These are phyloP conservation scores for Lymantria dispar DNA, from an alignment of 2,888 invertebrate genomes.

Conservation along the genomic window DNA sequence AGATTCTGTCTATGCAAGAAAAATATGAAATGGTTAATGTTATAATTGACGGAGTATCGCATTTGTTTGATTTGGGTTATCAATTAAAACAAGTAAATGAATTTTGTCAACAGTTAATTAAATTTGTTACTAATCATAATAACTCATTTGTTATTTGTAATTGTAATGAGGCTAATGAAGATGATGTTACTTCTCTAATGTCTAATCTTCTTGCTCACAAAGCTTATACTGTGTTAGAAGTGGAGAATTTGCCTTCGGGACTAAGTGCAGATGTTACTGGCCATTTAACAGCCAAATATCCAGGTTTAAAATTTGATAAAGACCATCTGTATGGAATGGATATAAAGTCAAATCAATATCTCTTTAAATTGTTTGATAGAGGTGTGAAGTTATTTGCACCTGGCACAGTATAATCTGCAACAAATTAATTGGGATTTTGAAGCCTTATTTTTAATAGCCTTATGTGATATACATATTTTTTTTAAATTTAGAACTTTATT, in stretches of 20 bases:
- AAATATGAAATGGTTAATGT: conserved; percentile 74
- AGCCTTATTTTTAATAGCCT: too few relatives aligned
- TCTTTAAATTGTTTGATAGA: conserved; percentile 88
- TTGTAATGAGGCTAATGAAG: conserved; percentile 81
- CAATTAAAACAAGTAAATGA: conserved; percentile 73
- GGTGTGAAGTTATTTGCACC: conserved; percentile 89
- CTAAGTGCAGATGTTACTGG: conserved; percentile 89
- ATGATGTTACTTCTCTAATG: conserved; percentile 81
- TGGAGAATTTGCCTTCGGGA: conserved; percentile 87
- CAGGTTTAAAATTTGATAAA: conserved; percentile 55
- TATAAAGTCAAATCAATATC: conserved; percentile 63
- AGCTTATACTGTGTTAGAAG: conserved; percentile 84
- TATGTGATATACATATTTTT: too few relatives aligned
- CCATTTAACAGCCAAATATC: conserved; percentile 80
- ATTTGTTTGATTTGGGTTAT: conserved; percentile 85
- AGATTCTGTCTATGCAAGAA: conserved; percentile 54
- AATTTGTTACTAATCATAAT: conserved; percentile 50
- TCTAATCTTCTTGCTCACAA: conserved; percentile 84
- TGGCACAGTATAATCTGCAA: conserved; percentile 69
- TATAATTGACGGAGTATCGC: conserved; percentile 88
- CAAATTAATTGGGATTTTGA: too few relatives aligned
- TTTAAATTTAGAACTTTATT: too few relatives aligned
- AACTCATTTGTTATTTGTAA: conserved; percentile 76
- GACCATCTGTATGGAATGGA: conserved; percentile 53
- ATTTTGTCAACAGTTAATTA: conserved; percentile 73